Evolutionary conservation across 2,797 vertebrate species (phyloP).

Genomic region (Sarcoramphus papa): DNA sequence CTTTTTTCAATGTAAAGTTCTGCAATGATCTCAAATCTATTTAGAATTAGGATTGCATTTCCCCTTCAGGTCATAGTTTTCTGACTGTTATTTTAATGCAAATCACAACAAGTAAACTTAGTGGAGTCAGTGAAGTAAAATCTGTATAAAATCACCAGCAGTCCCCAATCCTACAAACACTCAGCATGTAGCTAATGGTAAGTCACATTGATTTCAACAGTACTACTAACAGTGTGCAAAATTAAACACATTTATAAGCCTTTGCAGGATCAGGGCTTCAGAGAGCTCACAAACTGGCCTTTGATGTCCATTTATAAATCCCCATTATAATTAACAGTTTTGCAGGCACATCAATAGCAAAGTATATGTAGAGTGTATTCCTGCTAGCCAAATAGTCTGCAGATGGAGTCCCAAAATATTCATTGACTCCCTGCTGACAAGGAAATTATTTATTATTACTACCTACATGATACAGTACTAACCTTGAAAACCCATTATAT

Average conservation of each 20-base stretch:
- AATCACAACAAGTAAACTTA: constrained; percentile 19
- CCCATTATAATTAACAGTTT: constrained; percentile 53
- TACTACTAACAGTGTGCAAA: constrained; percentile 39
- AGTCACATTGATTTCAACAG: constrained; percentile 23
- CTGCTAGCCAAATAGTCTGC: constrained; percentile 56
- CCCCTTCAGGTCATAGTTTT: not conserved
- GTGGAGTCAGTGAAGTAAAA: not conserved
- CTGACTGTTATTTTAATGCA: constrained; percentile 10
- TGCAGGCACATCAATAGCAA: constrained; percentile 32
- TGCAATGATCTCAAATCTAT: not conserved
- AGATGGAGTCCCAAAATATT: constrained; percentile 68
- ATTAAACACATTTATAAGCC: constrained; percentile 55
- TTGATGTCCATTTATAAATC: constrained; percentile 61
- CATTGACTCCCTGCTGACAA: constrained; percentile 65
- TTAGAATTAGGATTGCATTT: not conserved
- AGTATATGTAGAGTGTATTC: constrained; percentile 1
- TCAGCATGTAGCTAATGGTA: constrained; percentile 40
- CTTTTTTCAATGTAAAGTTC: not conserved
- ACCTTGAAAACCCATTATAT: constrained; percentile 64
- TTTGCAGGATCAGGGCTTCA: constrained; percentile 41
- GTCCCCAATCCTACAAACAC: not conserved
- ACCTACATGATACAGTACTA: constrained; percentile 61
- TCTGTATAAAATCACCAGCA: not conserved
- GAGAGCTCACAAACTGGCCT: constrained; percentile 41
- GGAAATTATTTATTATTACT: constrained; percentile 67